These are phyloP conservation scores for Gallinago media DNA, from an alignment of 2,113 vertebrate species.

Conservation along the genomic window DNA sequence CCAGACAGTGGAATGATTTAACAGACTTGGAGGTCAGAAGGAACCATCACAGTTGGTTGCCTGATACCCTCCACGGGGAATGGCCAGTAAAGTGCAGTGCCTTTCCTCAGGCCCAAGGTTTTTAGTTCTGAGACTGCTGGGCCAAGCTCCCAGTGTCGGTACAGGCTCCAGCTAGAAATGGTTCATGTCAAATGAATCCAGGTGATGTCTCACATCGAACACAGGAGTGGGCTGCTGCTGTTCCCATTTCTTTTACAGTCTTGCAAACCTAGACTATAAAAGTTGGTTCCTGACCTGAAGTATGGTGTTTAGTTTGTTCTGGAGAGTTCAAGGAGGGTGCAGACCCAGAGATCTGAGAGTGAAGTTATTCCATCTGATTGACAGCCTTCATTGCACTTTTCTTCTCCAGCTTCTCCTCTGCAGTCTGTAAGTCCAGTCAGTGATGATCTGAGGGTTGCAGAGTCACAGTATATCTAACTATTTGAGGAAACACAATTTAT, in stretches of 20 bases:
- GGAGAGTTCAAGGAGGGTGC: background rate
- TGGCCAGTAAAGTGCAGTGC: accelerated
- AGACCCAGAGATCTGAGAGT: background rate
- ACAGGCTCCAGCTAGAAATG: background rate
- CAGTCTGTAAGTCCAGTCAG: background rate
- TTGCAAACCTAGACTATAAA: background rate
- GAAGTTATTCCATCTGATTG: background rate
- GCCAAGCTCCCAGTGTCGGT: accelerated
- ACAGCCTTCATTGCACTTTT: background rate
- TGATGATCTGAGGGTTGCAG: background rate
- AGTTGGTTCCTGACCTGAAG: background rate
- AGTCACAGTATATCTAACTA: background rate
- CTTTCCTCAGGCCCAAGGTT: background rate
- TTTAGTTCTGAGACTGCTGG: background rate
- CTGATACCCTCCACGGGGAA: background rate
- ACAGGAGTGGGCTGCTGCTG: background rate
- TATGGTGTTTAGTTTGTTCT: background rate
- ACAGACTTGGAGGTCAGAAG: background rate
- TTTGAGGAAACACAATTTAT: background rate
- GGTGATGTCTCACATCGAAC: accelerated
- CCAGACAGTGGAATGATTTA: background rate
- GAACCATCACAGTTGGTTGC: accelerated
- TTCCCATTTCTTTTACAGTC: background rate
- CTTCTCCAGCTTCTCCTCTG: background rate
- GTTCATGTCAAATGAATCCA: too few species aligned